Evolutionary conservation across 2,888 invertebrate species (phyloP).

Genomic region (Aphrophora alni): DNA sequence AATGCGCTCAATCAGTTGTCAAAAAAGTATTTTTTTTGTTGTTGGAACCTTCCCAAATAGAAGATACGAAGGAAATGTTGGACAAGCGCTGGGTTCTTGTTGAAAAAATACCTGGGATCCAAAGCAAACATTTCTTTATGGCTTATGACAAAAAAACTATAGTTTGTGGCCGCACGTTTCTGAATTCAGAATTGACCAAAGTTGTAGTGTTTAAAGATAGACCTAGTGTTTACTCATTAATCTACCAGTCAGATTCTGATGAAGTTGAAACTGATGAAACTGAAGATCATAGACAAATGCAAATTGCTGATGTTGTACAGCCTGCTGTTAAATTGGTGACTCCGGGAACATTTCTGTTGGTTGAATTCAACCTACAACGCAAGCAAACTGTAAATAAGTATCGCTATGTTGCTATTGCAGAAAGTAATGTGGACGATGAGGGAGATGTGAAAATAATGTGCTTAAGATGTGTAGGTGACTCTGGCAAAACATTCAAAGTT

Average conservation of each 20-base stretch:
- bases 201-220: slow-evolving; percentile 11
- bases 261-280: too few species aligned
- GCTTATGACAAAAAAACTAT: slow-evolving; percentile 11
- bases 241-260: slow-evolving; percentile 18
- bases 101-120: slow-evolving; percentile 14
- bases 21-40: not conserved
- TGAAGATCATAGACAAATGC: too few species aligned
- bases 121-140: slow-evolving; percentile 21
- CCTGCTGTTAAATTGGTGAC: too few species aligned
- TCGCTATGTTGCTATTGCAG: too few species aligned
- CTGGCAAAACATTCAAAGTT: too few species aligned
- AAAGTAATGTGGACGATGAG: too few species aligned
- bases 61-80: not conserved
- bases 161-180: slow-evolving; percentile 18
- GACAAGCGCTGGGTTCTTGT: slow-evolving; percentile 20
- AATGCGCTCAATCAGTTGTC: slow-evolving; percentile 13
- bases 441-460: too few species aligned
- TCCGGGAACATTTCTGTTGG: too few species aligned
- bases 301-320: too few species aligned
- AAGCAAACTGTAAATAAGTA: too few species aligned
- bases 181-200: slow-evolving; percentile 7
- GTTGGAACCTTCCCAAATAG: slow-evolving; percentile 1
- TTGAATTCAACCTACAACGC: too few species aligned
- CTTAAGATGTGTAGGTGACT: too few species aligned
- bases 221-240: slow-evolving; percentile 10